A percentile compares a stretch with the other conserved stretches of the same genome.
phyloP scores from a whole-genome alignment of 92 coral and sea anemone genomes.

The Palythoa caribaeorum region DNA sequence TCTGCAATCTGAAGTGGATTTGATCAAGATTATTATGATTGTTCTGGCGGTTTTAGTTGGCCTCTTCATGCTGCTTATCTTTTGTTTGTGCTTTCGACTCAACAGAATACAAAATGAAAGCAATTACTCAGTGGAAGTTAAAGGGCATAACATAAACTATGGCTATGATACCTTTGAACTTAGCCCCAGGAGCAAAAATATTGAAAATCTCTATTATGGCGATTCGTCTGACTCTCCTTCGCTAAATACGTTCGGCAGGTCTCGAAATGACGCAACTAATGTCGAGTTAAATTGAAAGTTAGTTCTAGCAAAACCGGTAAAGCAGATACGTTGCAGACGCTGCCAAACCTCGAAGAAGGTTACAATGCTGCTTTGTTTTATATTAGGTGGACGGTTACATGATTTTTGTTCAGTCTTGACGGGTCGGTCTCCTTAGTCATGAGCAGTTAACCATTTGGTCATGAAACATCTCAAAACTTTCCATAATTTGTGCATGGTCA shows the following conservation, averaged over 20 bases:
- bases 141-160: not conserved
- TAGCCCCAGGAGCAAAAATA: slow-evolving; percentile 6
- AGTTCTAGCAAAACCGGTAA: too few species aligned
- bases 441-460: too few species aligned
- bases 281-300: too few species aligned
- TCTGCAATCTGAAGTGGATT: slow-evolving; percentile 28
- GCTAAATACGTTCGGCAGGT: not conserved
- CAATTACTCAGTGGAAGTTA: not conserved
- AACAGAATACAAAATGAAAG: not conserved
- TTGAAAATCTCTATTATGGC: not conserved
- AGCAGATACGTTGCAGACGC: too few species aligned
- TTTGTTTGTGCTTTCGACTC: not conserved
- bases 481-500: too few species aligned
- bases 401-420: too few species aligned
- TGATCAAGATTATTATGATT: slow-evolving; percentile 21
- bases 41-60: slow-evolving; percentile 13
- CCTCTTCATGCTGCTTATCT: not conserved
- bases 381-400: too few species aligned
- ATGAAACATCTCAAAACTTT: too few species aligned
- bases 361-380: too few species aligned
- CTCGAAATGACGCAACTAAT: not conserved
- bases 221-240: not conserved
- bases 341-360: too few species aligned
- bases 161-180: slow-evolving; percentile 31
- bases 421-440: too few species aligned